phyloP scores from a whole-genome alignment of 2,113 vertebrate genomes.

The Brachypodius melanocephalos region DNA sequence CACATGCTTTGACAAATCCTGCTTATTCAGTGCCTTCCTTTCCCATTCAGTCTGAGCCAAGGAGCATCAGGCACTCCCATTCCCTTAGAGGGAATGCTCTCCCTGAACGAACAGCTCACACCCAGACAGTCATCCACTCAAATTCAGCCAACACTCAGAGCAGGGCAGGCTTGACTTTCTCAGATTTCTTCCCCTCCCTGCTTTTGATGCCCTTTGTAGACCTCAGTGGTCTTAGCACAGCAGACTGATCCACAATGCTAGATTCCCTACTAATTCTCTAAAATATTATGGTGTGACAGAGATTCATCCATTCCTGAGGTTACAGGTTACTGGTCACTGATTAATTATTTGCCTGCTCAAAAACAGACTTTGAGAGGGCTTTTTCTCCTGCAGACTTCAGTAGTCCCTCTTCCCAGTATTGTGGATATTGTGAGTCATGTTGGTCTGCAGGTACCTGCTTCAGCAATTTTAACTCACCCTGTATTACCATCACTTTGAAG shows the following conservation, averaged over 20 bases:
- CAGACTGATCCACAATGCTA: not conserved
- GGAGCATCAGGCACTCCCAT: not conserved
- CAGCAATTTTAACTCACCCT: not conserved
- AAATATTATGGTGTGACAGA: not conserved
- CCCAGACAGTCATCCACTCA: not conserved
- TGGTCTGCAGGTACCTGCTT: not conserved
- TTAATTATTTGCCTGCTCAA: not conserved
- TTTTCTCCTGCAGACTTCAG: not conserved
- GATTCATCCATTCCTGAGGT: not conserved
- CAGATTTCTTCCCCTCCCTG: not conserved
- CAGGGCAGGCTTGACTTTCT: not conserved
- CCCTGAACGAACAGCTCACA: not conserved
- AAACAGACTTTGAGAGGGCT: not conserved
- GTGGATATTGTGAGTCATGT: not conserved
- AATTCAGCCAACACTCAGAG: not conserved
- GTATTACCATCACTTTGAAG: not conserved
- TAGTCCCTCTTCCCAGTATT: not conserved
- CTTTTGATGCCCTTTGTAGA: not conserved
- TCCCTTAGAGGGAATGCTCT: not conserved
- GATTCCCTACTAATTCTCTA: not conserved
- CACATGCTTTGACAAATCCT: conserved; percentile 12
- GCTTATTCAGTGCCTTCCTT: not conserved
- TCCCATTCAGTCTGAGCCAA: conserved; percentile 17
- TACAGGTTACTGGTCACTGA: not conserved
- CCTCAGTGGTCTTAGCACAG: not conserved